phyloP scores from a whole-genome alignment of 2,113 vertebrate species.

The Danio rerio region GRCz12tu NC_133185.1:9922001-9922500 shows the following conservation, averaged over 20 bases:
- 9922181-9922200: slow-evolving; percentile 75
- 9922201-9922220: slow-evolving; percentile 65
- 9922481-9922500: background rate
- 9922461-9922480: background rate
- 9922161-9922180: slow-evolving; percentile 55
- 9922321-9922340: slow-evolving; percentile 27
- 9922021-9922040: slow-evolving; percentile 62
- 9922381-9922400: slow-evolving; percentile 3
- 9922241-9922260: slow-evolving; percentile 76
- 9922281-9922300: slow-evolving; percentile 55
- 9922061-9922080: slow-evolving; percentile 51
- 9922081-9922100: slow-evolving; percentile 33
- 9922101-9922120: slow-evolving; percentile 40
- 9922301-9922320: slow-evolving; percentile 47
- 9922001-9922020: slow-evolving; percentile 70
- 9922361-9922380: background rate
- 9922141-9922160: slow-evolving; percentile 56
- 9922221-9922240: slow-evolving; percentile 75
- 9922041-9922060: slow-evolving; percentile 53
- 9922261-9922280: slow-evolving; percentile 67
- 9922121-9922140: slow-evolving; percentile 35
- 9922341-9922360: background rate
- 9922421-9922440: slow-evolving; percentile 35
- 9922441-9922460: background rate
- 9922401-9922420: slow-evolving; percentile 18